A percentile compares a stretch with the other conserved stretches of the same genome.
phyloP scores from a whole-genome alignment of 2,888 invertebrate genomes.

The Drosophila leonis region DNA sequence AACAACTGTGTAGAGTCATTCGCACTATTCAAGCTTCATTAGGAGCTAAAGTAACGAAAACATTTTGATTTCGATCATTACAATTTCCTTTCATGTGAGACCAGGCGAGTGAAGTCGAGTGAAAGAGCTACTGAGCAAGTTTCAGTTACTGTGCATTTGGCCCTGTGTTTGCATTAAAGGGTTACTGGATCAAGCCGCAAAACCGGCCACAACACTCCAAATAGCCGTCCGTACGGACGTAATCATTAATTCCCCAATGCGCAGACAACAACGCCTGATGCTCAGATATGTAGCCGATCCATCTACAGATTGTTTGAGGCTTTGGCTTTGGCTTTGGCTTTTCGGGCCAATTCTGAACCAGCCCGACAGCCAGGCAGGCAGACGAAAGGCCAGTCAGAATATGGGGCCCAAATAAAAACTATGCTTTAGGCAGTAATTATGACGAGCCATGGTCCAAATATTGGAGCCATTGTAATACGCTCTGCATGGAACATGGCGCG shows the following conservation, averaged over 20 bases:
- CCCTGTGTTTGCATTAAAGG: slow-evolving; percentile 67
- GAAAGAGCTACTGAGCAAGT: slow-evolving; percentile 73
- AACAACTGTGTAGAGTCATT: slow-evolving; percentile 70
- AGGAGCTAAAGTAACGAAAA: slow-evolving; percentile 80
- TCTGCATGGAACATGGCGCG: slow-evolving; percentile 24
- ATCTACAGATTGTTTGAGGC: slow-evolving; percentile 66
- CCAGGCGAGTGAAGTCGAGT: slow-evolving; percentile 37
- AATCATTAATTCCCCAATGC: slow-evolving; percentile 79
- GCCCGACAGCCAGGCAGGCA: background rate
- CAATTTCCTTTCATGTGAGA: slow-evolving; percentile 74
- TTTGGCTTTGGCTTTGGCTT: slow-evolving; percentile 32
- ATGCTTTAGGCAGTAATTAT: slow-evolving; percentile 77
- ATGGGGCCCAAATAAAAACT: slow-evolving; percentile 31
- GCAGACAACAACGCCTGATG: slow-evolving; percentile 60
- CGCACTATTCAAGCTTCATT: slow-evolving; percentile 82
- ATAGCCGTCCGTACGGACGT: slow-evolving; percentile 28
- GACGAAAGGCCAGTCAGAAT: slow-evolving; percentile 7
- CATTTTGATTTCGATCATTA: slow-evolving; percentile 80
- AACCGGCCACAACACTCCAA: slow-evolving; percentile 30
- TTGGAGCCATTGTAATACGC: slow-evolving; percentile 67
- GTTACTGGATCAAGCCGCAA: slow-evolving; percentile 79
- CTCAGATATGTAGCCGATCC: slow-evolving; percentile 59
- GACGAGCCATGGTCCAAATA: slow-evolving; percentile 73
- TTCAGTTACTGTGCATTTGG: slow-evolving; percentile 51
- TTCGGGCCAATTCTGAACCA: slow-evolving; percentile 31